Evolutionary conservation across 2,113 vertebrate species (phyloP), one percentile per base, ranked within the genome.

Genomic region (Rhinogobius similis): DNA sequence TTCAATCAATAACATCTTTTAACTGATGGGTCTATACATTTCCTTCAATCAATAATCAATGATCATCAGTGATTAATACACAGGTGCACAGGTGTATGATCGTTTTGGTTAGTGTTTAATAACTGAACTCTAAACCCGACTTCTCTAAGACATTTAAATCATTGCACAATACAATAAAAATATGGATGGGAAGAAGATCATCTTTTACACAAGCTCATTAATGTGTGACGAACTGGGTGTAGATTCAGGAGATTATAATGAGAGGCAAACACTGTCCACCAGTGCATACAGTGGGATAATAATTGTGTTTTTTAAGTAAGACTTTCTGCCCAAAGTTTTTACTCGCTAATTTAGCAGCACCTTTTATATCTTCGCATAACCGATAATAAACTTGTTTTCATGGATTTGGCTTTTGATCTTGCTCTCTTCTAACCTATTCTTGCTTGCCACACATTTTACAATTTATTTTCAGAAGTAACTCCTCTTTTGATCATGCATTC

Each of bases 401-500:
- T 68, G 26, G 52, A 48, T 67, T 64, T 70, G 16, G 55, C 48
- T 79, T 84, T 76, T 82, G 72, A 81, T 68, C 74, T 72, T 16
- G 18, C 67, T 38, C 62, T 66, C 72, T 65, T 77, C 29, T 70
- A 61, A 76, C 70, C 62, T 75, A 70, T 39, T 48, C 10, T 39
- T 71, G 36, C 48, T 58, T 70, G 9, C 39, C n/a, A 2, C 69
- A 68, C 44, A 41, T 72, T 73, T 41, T 69, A 2, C 6, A 73
- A 72, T 32, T 50, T 0, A 56, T 69, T 68, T 71, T 67, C 5
- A 5, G 0, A 39, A 53, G 23, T 64, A 50, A n/a, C 52, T 64
- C 71, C 61, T 64, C 77, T 72, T 87, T 83, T 81, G 48, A 85
- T 73, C 68, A 46, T 68, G 44, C 48, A 62, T 67, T 36, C 78